Evolutionary conservation across 2,113 vertebrate genomes (phyloP), one percentile per base, ranked within the genome.

Genomic region (Gallinago jamesoni): DNA sequence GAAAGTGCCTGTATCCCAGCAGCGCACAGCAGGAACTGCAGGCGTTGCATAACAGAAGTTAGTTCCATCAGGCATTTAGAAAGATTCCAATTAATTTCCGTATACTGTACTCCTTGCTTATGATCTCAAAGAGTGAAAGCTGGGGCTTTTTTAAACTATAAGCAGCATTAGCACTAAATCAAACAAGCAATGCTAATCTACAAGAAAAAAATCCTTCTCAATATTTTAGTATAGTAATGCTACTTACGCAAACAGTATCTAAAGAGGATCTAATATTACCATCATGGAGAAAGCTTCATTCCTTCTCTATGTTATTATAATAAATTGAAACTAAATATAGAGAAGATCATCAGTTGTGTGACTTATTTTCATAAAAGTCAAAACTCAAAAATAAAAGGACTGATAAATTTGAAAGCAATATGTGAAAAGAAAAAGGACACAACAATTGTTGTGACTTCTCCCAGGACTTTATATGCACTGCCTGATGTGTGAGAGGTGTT

Each of bases 171-270:
- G 93, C 91, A 86, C 75, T 88, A 56, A 87, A 84, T 53, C 55
- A 97, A 96, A 76, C 35, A 87, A 81, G 77, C 63, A 79, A 91
- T 67, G 60, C n/a, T 95, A 67, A 97, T 53, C 80, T 77, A 88
- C 47, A 77, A 78, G 28, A 85, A 90, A 96, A 83, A 79, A 91
- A 96, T 69, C 60, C 91, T 91, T 47, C 21, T 56, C 43, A 45
- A 9, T 41, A 81, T 87, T 77, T 91, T 57, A 33, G 35, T 22
- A 92, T 45, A 79, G 50, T 60, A 73, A 95, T 12, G 76, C 45
- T 82, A 68, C 77, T 93, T 72, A 24, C 80, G 79, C 96, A 75
- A 62, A 91, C 59, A 89, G 39, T 66, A 68, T 64, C 68, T 92
- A 43, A 72, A 64, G 76, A 94, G 10, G 60, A 41, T 69, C 78